Percentiles rank a stretch among this genome's conserved stretches.
Evolutionary conservation across 2,888 invertebrate genomes (phyloP).

Genomic region (Muschampia plurimacula): DNA sequence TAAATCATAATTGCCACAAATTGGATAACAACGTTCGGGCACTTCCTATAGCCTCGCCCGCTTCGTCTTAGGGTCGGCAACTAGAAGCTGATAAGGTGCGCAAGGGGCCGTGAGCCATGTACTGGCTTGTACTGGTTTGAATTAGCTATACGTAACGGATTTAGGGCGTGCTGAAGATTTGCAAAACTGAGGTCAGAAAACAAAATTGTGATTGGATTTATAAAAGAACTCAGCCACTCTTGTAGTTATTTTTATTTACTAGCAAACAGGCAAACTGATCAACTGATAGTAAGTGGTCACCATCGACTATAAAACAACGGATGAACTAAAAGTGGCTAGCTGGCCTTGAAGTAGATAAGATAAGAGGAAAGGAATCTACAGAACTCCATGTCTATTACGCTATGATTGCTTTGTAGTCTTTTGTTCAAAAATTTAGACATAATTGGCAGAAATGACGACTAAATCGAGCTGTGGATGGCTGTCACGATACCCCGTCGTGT

Average conservation of each 20-base stretch:
- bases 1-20: constrained; percentile 82
- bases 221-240: background rate
- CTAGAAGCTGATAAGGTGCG: constrained; percentile 34
- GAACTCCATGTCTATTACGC: too few species aligned
- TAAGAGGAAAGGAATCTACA: too few species aligned
- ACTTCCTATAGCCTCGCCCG: constrained; percentile 77
- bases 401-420: too few species aligned
- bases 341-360: too few species aligned
- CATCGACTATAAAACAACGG: too few species aligned
- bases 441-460: too few species aligned
- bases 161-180: background rate
- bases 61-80: constrained; percentile 59
- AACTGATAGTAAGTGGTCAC: too few species aligned
- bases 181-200: background rate
- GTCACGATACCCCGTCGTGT: too few species aligned
- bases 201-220: background rate
- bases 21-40: constrained; percentile 77
- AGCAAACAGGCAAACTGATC: background rate
- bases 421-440: too few species aligned
- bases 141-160: background rate
- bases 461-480: too few species aligned
- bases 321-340: too few species aligned
- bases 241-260: background rate
- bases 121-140: constrained; percentile 42
- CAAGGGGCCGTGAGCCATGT: constrained; percentile 36